Evolutionary conservation across 2,888 invertebrate genomes (phyloP).

Genomic region (Cyaniris semiargus): DNA sequence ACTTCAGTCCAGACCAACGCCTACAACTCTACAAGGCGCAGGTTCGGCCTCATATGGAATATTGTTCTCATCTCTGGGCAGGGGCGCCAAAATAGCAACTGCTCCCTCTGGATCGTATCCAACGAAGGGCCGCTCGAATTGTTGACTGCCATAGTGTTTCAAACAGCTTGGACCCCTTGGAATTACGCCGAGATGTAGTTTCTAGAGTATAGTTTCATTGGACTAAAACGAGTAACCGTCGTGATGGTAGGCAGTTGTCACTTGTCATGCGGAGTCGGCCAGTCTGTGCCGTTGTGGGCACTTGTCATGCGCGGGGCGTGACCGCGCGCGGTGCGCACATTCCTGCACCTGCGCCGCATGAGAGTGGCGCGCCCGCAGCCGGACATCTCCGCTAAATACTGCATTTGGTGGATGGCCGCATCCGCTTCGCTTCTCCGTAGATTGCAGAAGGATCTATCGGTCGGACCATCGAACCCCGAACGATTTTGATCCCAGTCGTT

Average conservation of each 20-base stretch:
- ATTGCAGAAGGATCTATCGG: neutral
- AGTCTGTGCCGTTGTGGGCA: slow-evolving; percentile 11
- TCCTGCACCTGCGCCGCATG: neutral
- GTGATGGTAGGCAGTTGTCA: neutral
- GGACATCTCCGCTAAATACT: neutral
- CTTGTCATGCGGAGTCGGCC: neutral
- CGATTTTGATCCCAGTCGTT: neutral
- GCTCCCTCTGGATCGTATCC: no score
- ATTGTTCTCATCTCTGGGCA: no score
- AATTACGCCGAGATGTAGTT: no score
- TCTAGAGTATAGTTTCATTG: no score
- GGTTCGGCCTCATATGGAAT: no score
- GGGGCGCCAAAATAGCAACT: no score
- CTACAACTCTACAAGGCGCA: no score
- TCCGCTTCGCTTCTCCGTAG: neutral
- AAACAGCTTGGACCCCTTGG: no score
- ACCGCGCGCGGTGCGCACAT: neutral
- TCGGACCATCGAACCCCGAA: neutral
- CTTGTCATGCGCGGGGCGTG: neutral
- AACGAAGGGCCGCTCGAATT: no score
- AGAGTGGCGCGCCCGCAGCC: neutral
- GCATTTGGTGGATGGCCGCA: neutral
- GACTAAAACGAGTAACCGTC: neutral
- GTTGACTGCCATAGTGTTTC: no score
- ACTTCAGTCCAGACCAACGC: no score